A percentile compares a stretch with the other conserved stretches of the same genome.
Conservation (phyloP, 2,888 invertebrate species). For the Drosophila flavopinicola region DNA sequence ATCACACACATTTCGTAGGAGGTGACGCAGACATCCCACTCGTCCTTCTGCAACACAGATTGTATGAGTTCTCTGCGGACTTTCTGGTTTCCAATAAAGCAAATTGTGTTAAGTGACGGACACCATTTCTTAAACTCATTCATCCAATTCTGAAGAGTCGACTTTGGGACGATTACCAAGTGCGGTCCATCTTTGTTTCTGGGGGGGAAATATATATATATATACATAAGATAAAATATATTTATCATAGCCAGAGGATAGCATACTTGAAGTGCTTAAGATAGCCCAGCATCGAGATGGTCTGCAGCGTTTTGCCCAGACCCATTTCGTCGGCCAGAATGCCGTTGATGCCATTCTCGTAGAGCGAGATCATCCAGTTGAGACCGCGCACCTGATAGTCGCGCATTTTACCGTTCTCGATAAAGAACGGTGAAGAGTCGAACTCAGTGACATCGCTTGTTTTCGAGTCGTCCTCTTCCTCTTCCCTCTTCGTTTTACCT, state of each 20-base stretch:
- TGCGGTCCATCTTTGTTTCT: constrained; percentile 96
- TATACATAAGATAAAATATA: neutral
- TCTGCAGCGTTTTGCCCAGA: constrained; percentile 99
- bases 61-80: constrained; percentile 95
- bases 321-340: constrained; percentile 99
- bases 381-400: constrained; percentile 99
- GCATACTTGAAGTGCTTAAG: constrained; percentile 93
- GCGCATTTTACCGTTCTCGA: constrained; percentile 96
- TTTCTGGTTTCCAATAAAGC: constrained; percentile 97
- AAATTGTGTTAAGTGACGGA: constrained; percentile 95
- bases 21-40: constrained; percentile 99
- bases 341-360: constrained; percentile 99
- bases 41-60: constrained; percentile 95
- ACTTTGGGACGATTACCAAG: constrained; percentile 99
- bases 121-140: constrained; percentile 99
- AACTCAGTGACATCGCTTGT: constrained; percentile 93
- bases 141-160: constrained; percentile 99
- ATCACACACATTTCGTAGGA: constrained; percentile 99
- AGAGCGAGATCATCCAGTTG: constrained; percentile 99
- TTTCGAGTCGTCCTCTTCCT: constrained; percentile 98
- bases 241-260: too few relatives aligned
- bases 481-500: constrained; percentile 99
- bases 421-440: constrained; percentile 94
- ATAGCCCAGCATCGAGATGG: constrained; percentile 97
- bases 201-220: constrained; percentile 15